Evolutionary conservation across 1,140 invertebrate species (phyloP), one percentile per base, ranked within the genome.

Genomic region (Cyclargus thomasi): DNA sequence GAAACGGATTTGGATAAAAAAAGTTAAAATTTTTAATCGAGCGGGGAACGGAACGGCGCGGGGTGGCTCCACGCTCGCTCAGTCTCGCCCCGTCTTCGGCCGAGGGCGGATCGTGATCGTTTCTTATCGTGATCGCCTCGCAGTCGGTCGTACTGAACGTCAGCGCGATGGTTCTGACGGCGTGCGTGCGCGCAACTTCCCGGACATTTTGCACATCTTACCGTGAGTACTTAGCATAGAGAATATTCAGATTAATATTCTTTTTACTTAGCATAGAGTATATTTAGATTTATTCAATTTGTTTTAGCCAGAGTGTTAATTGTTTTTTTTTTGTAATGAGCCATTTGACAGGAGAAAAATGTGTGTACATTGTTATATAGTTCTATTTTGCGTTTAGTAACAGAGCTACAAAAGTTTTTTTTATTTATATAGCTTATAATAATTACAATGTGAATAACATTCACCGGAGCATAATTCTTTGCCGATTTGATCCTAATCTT

Each of bases 1-100:
- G 84, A 83, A 87, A 90, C 85, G 84, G 85, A 90, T 90, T 90
- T 77, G 75, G 71, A 82, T 68, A 88, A 90, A 90, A n/a, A 88
- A 90, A 86, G 80, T 85, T 78, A 63, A 78, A 83, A 85, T 81
- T 80, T 85, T 81, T 83, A 85, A 88, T 88, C 81, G 79, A 76
- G 62, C 35, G 62, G 70, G 35, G 70, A 35, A 68, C 53, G 74
- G 70, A 35, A 68, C 29, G 75, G 55, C 67, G 74, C 64, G 71
- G 36, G 21, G 62, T 53, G 63, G 68, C 23, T 64, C 63, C 65
- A 35, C 67, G 62, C 72, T 47, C 62, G 55, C 55, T 11, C 69
- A 74, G 75, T 74, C 72, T 71, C 71, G 63, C 70, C 69, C 69
- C 70, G 68, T 63, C 63, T 73, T 65, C 64, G 71, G 74, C 67